Percentiles rank a stretch among this genome's conserved stretches.
These are phyloP conservation scores for Passer domesticus DNA, from an alignment of 2,113 vertebrate genomes.

Conservation along the genomic window DNA sequence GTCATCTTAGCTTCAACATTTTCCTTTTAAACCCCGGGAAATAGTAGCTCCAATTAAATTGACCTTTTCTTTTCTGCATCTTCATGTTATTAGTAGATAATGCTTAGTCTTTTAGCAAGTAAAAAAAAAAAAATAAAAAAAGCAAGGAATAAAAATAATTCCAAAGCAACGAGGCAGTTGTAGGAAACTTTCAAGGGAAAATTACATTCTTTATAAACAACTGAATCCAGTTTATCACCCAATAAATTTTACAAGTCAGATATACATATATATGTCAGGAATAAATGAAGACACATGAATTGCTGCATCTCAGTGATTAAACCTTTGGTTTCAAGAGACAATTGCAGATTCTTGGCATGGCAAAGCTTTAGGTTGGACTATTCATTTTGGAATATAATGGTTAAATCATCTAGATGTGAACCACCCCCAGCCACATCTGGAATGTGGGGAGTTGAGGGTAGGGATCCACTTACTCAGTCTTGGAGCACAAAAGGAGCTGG, in stretches of 20 bases:
- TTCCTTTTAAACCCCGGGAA: conserved; percentile 86
- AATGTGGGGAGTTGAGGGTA: background rate
- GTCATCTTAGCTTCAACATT: conserved; percentile 85
- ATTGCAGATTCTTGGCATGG: background rate
- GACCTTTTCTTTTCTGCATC: conserved; percentile 80
- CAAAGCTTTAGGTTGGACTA: background rate
- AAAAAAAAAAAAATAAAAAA: background rate
- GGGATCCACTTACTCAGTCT: background rate
- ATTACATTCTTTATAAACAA: background rate
- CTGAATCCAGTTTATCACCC: background rate
- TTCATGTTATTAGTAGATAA: conserved; percentile 78
- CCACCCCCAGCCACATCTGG: background rate
- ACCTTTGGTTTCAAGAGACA: background rate
- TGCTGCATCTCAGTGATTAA: background rate
- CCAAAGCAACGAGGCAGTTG: background rate
- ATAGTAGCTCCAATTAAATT: conserved; percentile 87
- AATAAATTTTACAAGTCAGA: background rate
- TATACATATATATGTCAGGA: background rate
- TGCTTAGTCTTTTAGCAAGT: conserved; percentile 47
- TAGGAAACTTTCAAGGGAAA: background rate
- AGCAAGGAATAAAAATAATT: background rate
- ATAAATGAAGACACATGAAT: background rate
- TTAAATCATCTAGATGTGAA: background rate
- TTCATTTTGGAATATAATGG: background rate
- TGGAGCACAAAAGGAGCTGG: background rate